A percentile compares a stretch with the other conserved stretches of the same genome.
phyloP scores from a whole-genome alignment of 2,797 vertebrate species.

The Taeniopygia guttata region DNA sequence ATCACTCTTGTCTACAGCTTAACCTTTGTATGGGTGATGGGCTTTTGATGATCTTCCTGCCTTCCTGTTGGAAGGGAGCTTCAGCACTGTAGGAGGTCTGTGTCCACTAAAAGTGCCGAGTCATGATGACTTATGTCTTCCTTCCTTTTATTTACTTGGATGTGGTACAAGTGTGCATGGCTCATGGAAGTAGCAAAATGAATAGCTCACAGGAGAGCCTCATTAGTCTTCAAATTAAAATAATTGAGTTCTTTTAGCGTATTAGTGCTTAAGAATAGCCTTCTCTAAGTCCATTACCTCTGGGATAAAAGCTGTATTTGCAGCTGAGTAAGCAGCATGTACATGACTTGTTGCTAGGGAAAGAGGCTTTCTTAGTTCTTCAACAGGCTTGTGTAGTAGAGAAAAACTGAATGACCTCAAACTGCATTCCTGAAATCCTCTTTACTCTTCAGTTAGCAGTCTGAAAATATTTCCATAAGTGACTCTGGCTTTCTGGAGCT shows the following conservation, averaged over 20 bases:
- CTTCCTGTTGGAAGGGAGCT: background rate
- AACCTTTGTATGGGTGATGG: background rate
- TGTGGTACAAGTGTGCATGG: background rate
- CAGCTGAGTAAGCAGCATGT: constrained; percentile 39
- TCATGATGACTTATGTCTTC: background rate
- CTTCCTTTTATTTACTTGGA: constrained; percentile 8
- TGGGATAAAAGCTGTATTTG: constrained; percentile 59
- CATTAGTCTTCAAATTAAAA: constrained; percentile 45
- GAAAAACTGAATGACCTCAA: constrained; percentile 30
- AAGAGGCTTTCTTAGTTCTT: constrained; percentile 34
- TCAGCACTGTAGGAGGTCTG: background rate
- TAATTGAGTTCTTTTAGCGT: constrained; percentile 48
- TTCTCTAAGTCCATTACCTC: constrained; percentile 59
- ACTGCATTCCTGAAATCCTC: constrained; percentile 31
- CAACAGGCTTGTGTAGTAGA: background rate
- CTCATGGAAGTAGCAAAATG: constrained; percentile 1
- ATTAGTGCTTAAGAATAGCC: constrained; percentile 59
- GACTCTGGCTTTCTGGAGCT: background rate
- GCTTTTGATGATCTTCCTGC: background rate
- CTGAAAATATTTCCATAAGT: background rate
- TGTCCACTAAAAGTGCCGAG: background rate
- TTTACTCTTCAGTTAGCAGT: background rate
- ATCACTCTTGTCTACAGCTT: background rate
- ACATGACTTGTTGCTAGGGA: constrained; percentile 39
- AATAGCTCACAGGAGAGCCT: constrained; percentile 27